phyloP scores from a whole-genome alignment of 2,113 vertebrate species.

The Tautogolabrus adspersus region DNA sequence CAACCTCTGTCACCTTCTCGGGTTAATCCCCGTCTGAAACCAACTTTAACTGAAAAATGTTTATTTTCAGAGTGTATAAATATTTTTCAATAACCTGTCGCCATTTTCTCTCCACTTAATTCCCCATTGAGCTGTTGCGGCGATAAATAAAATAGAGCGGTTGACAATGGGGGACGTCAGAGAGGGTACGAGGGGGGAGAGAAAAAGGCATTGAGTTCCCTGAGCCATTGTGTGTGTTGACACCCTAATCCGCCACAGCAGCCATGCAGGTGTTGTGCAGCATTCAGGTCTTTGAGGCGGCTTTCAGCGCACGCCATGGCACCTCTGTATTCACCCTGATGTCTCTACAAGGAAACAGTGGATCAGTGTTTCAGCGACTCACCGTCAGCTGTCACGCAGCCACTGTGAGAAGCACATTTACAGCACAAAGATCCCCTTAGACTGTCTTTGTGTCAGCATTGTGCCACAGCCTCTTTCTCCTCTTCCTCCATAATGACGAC shows the following conservation, averaged over 20 bases:
- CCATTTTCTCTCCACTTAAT: constrained; percentile 52
- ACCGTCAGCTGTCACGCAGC: constrained; percentile 79
- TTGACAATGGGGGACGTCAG: constrained; percentile 66
- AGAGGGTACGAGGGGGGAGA: constrained; percentile 11
- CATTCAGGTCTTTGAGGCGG: constrained; percentile 74
- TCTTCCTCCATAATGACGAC: constrained; percentile 71
- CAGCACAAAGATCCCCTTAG: constrained; percentile 77
- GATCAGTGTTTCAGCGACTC: constrained; percentile 76
- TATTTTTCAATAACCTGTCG: constrained; percentile 77
- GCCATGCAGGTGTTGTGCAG: constrained; percentile 78
- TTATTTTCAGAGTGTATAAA: constrained; percentile 75
- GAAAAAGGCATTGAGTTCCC: constrained; percentile 70
- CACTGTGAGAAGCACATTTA: constrained; percentile 74
- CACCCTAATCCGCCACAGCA: constrained; percentile 79
- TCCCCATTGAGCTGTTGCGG: constrained; percentile 58
- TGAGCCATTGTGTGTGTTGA: constrained; percentile 76
- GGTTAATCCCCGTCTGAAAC: constrained; percentile 50
- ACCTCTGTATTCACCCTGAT: constrained; percentile 77
- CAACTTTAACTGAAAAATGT: constrained; percentile 80
- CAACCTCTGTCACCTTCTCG: constrained; percentile 2
- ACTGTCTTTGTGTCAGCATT: constrained; percentile 79
- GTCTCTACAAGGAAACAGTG: constrained; percentile 80
- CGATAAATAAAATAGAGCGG: constrained; percentile 72
- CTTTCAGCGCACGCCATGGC: constrained; percentile 68
- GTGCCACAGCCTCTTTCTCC: constrained; percentile 73